Evolutionary conservation across 2,113 vertebrate species (phyloP).

Genomic region (Eupsittula cactorum): DNA sequence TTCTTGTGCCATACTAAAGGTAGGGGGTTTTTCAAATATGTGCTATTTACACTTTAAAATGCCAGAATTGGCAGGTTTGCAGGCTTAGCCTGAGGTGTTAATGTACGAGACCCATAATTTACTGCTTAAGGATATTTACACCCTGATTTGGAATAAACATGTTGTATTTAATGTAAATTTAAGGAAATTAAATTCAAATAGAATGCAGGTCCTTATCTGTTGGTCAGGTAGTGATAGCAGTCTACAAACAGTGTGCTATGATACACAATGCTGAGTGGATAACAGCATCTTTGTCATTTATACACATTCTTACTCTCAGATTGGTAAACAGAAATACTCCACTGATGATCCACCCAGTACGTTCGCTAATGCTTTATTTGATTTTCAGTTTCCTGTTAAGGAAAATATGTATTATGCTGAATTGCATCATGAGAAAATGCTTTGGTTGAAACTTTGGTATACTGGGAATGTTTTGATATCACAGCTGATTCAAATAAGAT

Average conservation of each 20-base stretch:
- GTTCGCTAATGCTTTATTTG: neutral
- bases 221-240: neutral
- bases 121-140: neutral
- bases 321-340: neutral
- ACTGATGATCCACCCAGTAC: neutral
- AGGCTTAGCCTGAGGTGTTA: neutral
- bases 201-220: neutral
- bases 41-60: neutral
- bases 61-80: neutral
- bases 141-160: neutral
- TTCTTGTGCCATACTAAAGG: neutral
- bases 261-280: neutral
- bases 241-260: neutral
- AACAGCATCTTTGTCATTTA: neutral
- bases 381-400: neutral
- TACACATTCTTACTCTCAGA: neutral
- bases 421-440: neutral
- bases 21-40: neutral
- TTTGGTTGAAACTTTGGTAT: neutral
- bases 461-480: neutral
- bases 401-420: neutral
- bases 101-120: neutral
- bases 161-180: neutral
- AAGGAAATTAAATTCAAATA: neutral
- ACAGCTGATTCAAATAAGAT: neutral